phyloP scores from a whole-genome alignment of 2,113 vertebrate species.

The Furnarius figulus region DNA sequence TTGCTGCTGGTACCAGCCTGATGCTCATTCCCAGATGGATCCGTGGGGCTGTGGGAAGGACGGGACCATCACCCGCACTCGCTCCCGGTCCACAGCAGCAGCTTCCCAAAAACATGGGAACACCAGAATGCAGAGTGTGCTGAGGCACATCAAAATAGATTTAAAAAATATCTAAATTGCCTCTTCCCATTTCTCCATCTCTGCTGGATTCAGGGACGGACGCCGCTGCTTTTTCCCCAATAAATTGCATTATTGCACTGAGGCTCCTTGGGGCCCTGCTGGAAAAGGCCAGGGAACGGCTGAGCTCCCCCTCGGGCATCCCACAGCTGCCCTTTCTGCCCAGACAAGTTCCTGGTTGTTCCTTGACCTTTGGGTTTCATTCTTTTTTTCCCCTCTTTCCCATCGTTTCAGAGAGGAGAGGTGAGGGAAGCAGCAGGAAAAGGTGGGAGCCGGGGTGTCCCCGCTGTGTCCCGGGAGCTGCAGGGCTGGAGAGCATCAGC shows the following conservation, averaged over 20 bases:
- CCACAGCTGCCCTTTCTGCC: constrained; percentile 11
- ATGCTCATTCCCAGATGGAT: not conserved
- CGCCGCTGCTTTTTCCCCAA: not conserved
- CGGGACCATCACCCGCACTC: rapidly evolving
- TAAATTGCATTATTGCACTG: rapidly evolving
- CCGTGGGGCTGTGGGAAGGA: not conserved
- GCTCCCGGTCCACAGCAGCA: not conserved
- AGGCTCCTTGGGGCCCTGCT: not conserved
- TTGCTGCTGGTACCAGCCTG: not conserved
- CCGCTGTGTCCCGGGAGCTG: not conserved
- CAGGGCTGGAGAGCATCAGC: rapidly evolving
- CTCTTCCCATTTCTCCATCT: not conserved
- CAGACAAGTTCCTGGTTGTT: not conserved
- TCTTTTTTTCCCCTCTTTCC: not conserved
- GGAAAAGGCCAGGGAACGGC: not conserved
- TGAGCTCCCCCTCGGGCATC: not conserved
- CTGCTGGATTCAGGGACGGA: rapidly evolving
- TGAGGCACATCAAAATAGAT: not conserved
- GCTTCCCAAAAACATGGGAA: not conserved
- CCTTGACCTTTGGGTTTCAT: constrained; percentile 4
- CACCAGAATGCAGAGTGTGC: rapidly evolving
- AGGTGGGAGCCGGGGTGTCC: rapidly evolving
- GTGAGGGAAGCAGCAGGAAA: not conserved
- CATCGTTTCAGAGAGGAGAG: rapidly evolving
- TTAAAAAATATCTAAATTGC: rapidly evolving